Evolutionary conservation across 2,888 invertebrate species (phyloP).

Genomic region (Epicampocera succincta): DNA sequence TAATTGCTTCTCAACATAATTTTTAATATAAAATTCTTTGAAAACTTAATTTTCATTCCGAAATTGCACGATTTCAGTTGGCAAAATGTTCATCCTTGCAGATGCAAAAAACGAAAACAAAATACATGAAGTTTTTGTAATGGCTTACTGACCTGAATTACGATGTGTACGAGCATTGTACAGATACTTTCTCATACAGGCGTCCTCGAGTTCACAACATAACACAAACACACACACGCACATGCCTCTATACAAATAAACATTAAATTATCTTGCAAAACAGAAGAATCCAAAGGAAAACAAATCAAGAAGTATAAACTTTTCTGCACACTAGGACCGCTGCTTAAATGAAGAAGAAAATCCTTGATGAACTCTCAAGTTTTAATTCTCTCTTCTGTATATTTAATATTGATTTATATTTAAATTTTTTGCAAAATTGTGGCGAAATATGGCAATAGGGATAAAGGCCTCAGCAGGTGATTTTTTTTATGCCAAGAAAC

Average conservation of each 20-base stretch:
- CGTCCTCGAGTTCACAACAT: background rate
- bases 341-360: background rate
- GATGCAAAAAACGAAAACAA: slow-evolving; percentile 17
- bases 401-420: too few relatives aligned
- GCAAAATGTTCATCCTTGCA: slow-evolving; percentile 21
- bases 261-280: slow-evolving; percentile 37
- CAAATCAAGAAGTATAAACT: slow-evolving; percentile 1
- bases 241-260: background rate
- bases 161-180: slow-evolving; percentile 35
- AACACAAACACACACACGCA: background rate
- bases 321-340: slow-evolving; percentile 3
- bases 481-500: too few relatives aligned
- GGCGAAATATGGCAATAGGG: too few relatives aligned
- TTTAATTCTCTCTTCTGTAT: too few relatives aligned
- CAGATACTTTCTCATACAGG: slow-evolving; percentile 38
- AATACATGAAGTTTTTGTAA: slow-evolving; percentile 57
- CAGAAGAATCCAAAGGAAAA: slow-evolving; percentile 27
- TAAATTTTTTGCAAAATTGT: too few relatives aligned
- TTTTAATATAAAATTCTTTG: slow-evolving; percentile 16
- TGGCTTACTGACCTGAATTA: slow-evolving; percentile 66
- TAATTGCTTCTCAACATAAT: slow-evolving; percentile 5
- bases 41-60: slow-evolving; percentile 15
- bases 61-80: background rate
- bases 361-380: background rate
- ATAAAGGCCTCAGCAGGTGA: too few relatives aligned